Evolutionary conservation across 2,113 vertebrate species (phyloP).

Genomic region (Corythaixoides concolor): DNA sequence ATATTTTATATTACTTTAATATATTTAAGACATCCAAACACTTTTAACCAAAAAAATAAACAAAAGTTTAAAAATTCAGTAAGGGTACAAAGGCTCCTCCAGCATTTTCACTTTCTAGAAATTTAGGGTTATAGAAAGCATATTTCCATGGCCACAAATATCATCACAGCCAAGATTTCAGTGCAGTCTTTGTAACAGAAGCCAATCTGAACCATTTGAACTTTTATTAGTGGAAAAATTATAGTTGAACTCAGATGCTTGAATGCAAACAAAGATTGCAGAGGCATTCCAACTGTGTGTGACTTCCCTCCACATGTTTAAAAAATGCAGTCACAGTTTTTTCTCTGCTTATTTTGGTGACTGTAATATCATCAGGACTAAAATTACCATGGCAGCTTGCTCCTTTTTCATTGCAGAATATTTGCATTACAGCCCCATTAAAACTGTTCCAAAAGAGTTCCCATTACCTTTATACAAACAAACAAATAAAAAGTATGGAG

Average conservation of each 20-base stretch:
- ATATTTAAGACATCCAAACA: background rate
- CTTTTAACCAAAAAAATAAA: background rate
- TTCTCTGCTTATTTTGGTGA: background rate
- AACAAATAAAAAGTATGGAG: background rate
- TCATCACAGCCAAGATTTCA: background rate
- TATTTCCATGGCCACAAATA: background rate
- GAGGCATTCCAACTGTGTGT: background rate
- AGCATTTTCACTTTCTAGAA: background rate
- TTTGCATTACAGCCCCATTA: background rate
- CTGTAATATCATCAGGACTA: background rate
- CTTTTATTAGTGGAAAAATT: slow-evolving; percentile 46
- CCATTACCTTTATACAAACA: background rate
- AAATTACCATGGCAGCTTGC: background rate
- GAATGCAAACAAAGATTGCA: background rate
- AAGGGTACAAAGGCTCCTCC: background rate
- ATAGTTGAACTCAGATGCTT: background rate
- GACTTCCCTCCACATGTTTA: background rate
- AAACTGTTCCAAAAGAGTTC: background rate
- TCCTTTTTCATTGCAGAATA: background rate
- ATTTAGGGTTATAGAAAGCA: background rate
- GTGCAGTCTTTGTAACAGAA: slow-evolving; percentile 2
- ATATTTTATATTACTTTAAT: background rate
- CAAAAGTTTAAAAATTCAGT: background rate
- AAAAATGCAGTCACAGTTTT: background rate
- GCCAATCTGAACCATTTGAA: background rate